Base-by-base conservation (phyloP, 1,140 invertebrate species). In the Drosophila triauraria region DNA sequence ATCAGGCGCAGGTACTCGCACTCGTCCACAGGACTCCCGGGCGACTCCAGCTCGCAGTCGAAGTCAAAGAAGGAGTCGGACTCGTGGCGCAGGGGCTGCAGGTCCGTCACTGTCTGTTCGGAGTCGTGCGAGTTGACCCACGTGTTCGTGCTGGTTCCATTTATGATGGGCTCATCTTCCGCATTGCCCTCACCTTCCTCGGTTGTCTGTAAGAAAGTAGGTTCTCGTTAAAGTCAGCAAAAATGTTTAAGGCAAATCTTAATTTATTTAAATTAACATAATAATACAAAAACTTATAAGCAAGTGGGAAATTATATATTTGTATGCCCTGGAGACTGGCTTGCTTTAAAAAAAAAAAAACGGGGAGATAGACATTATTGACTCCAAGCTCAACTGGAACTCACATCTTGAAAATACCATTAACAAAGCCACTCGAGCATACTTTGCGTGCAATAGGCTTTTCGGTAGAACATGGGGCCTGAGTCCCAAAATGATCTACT, bases 11-110 rank as follows among this genome's bases (percentile, higher is more conserved):
- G 79, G 75, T 93, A 93, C 83, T 93, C 92, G 68, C 92, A 92
- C 83, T 95, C 95, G 64, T 96, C 95, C 4, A 94, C 94, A 0
- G 96, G 96, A 78, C 96, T 96, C 17, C 94, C 94, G 0, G 95
- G 95, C 44, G 94, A 95, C 59, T 95, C 95, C 64, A 94, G 93
- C 68, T 95, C 95, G 27, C 95, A 92, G 84, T 95, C 95, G 47
- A 94, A 93, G 64, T 95, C 94, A 48, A 95, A 93, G 59, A 94
- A 95, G 46, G 94, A 93, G 71, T 94, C 95, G 82, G 80, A 95
- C 93, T 43, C 94, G 91, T 82, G 94, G 88, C 57, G 92, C 80
- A 85, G 91, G 61, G 92, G 93, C 93, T 82, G 93, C 46, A 80
- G 92, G 81, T 91, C 88, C 50, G 93, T 93, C 17, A 92, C 91